These are phyloP conservation scores for Lycocerus yunnanus DNA, from an alignment of 2,888 invertebrate genomes.

Conservation along the genomic window DNA sequence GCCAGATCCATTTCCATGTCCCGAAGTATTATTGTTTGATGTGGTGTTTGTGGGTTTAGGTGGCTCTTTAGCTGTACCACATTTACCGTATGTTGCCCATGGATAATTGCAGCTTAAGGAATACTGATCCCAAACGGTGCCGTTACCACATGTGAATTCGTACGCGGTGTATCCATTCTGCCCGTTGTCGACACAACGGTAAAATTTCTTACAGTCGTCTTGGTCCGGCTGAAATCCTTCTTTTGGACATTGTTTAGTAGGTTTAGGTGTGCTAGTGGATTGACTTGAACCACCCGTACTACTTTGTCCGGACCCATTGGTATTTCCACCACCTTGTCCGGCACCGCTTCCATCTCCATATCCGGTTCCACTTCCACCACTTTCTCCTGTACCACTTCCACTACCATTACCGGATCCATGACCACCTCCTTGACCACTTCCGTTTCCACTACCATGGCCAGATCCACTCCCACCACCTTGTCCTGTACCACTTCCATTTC, in stretches of 20 bases:
- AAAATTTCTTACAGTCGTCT: conserved; percentile 73
- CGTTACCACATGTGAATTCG: conserved; percentile 73
- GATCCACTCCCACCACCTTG: conserved; percentile 1
- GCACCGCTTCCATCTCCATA: neutral
- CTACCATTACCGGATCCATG: neutral
- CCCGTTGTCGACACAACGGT: conserved; percentile 69
- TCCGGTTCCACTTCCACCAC: neutral
- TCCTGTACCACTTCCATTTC: neutral
- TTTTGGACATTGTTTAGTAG: conserved; percentile 12
- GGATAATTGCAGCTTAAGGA: conserved; percentile 16
- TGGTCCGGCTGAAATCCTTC: conserved; percentile 12
- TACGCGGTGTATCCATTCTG: conserved; percentile 65
- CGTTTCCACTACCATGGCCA: conserved; percentile 14
- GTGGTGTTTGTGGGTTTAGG: neutral
- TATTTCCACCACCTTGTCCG: neutral
- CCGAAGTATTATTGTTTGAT: neutral
- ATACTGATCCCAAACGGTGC: conserved; percentile 26
- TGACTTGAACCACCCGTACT: neutral
- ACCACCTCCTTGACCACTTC: conserved; percentile 11
- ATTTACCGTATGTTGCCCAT: conserved; percentile 26
- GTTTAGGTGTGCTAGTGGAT: too few species aligned
- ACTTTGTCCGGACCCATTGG: neutral
- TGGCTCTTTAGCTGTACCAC: conserved; percentile 17
- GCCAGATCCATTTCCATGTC: neutral
- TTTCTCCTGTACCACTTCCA: neutral